Evolutionary conservation across 2,888 invertebrate genomes (phyloP), one percentile per base, ranked within the genome.

Genomic region (Acrocyrtus sp.): DNA sequence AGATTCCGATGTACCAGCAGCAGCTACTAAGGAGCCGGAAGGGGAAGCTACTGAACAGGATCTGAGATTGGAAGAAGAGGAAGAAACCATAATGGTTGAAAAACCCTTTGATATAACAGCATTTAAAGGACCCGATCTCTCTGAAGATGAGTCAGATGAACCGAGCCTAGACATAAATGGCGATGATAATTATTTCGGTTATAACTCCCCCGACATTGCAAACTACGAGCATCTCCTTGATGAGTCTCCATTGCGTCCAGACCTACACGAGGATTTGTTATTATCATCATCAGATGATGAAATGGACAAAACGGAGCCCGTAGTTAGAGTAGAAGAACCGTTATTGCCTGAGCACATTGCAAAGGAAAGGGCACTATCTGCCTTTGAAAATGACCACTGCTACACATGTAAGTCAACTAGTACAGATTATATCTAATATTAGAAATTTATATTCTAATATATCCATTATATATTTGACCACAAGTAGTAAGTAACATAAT

Each of bases 41-140:
- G n/a, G n/a, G n/a, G n/a, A n/a, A n/a, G n/a, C n/a, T n/a, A n/a
- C n/a, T n/a, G n/a, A n/a, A n/a, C n/a, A n/a, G n/a, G n/a, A n/a
- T n/a, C n/a, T n/a, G n/a, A n/a, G n/a, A n/a, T n/a, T n/a, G n/a
- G n/a, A n/a, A n/a, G n/a, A n/a, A n/a, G n/a, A n/a, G n/a, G n/a
- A n/a, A n/a, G n/a, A n/a, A n/a, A n/a, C n/a, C n/a, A n/a, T n/a
- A n/a, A n/a, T n/a, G n/a, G n/a, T n/a, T 51, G 84, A 84, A 60
- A 86, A 86, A 81, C 85, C 84, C 4, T 87, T 78, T 48, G 77
- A 77, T 66, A 60, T 88, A 60, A 87, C 89, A 3, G 91, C 74
- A 43, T 74, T 78, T 34, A 75, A 78, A 48, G 80, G 79, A 19
- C 81, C 79, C 0, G 78, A 80, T 57, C 65, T 81, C 4, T 80